Evolutionary conservation across 2,888 invertebrate species (phyloP), one percentile per base, ranked within the genome.

Genomic region (Yponomeuta cagnagella): DNA sequence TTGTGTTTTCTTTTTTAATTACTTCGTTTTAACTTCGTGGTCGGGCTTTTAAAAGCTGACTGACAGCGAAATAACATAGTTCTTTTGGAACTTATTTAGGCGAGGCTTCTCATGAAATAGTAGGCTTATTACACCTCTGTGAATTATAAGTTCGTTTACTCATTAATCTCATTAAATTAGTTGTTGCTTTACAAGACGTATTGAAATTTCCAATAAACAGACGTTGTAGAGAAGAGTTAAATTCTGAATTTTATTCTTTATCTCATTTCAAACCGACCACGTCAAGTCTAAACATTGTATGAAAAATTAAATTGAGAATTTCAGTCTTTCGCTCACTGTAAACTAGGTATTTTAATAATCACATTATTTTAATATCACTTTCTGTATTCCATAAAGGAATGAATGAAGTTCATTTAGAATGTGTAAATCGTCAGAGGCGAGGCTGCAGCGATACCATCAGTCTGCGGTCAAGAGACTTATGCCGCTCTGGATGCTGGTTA

Each of bases 1-100:
- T 90, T 91, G 90, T 90, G 89, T 90, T 91, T 90, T 90, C 90
- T 90, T 91, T 91, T 91, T 91, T 92, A 92, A 90, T 91, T 91
- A 91, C 90, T 90, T 91, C 89, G 90, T 91, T 91, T 90, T 88
- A 92, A 92, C 90, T 92, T 91, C 88, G 90, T 89, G 90, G 89
- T 83, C 82, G 84, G 84, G 86, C 86, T 89, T 88, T 90, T 89
- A 89, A 90, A 90, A 88, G 88, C 88, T 89, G 89, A 91, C 91
- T 91, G 91, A 91, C 91, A 91, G 91, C 84, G 86, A 87, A 91
- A 90, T 90, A 90, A 89, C 89, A 86, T 88, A 91, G 86, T 90
- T 89, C 86, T 86, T 58, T 86, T 87, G 84, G 85, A 90, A 92
- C 89, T 37, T 91, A 90, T 90, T 89, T 87, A 85, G 86, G 52